These are phyloP conservation scores for Volucella bombylans DNA, from an alignment of 2,888 invertebrate species.

Conservation along the genomic window DNA sequence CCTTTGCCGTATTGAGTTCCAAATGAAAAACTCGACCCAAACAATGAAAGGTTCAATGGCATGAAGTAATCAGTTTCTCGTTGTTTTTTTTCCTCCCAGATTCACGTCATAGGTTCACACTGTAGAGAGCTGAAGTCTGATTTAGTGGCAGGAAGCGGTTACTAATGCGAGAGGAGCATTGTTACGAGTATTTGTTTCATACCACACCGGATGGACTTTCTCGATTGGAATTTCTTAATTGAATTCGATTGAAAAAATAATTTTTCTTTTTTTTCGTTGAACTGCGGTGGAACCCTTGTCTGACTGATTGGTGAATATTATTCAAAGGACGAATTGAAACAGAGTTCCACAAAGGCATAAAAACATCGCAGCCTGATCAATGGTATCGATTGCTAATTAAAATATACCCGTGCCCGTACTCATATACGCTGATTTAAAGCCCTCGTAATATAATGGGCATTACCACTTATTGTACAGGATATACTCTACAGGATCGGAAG, in stretches of 20 bases:
- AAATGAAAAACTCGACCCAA: constrained; percentile 15
- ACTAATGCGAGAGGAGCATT: constrained; percentile 44
- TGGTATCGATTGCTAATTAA: constrained; percentile 64
- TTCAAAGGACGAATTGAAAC: constrained; percentile 39
- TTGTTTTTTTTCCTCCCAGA: constrained; percentile 25
- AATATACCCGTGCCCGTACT: neutral
- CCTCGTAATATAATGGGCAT: constrained; percentile 3
- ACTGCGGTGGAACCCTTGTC: constrained; percentile 20
- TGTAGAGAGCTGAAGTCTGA: constrained; percentile 20
- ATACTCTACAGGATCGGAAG: neutral
- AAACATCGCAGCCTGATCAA: constrained; percentile 52
- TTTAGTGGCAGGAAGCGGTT: constrained; percentile 39
- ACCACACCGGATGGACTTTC: constrained; percentile 22
- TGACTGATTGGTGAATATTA: constrained; percentile 16
- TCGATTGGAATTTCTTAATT: constrained; percentile 71
- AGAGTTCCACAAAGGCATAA: constrained; percentile 33
- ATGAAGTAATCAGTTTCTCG: constrained; percentile 63
- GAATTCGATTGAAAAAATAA: constrained; percentile 61
- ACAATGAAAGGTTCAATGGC: constrained; percentile 63
- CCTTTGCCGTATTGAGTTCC: constrained; percentile 15
- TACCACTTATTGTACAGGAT: neutral
- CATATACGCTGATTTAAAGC: constrained; percentile 40
- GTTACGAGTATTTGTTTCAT: constrained; percentile 32
- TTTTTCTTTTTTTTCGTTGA: constrained; percentile 22
- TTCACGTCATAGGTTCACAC: constrained; percentile 48